Base-by-base conservation (phyloP, 1,140 invertebrate genomes). In the Sweltsa coloradensis region DNA sequence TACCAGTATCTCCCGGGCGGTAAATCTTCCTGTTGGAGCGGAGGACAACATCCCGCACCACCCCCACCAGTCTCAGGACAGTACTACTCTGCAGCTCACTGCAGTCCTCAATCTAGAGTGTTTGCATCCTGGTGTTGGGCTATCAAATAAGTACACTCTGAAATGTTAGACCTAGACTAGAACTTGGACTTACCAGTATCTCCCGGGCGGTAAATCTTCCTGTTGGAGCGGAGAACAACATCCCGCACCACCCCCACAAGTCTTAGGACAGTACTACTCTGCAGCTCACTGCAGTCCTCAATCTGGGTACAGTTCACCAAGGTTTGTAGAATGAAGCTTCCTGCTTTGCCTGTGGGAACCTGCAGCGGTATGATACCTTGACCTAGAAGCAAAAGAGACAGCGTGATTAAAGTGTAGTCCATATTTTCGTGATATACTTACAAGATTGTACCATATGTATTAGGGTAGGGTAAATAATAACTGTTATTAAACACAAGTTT, bases 31-130 rank as follows among this genome's bases (percentile, higher is more conserved):
- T 66, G 14, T 71, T 70, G 0, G 75, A 74, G 34, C 74, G 54
- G 9, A 78, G 69, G 43, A 79, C 72, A 5, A 79, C 74, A 51
- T 78, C 75, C 7, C 76, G 62, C 1, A 78, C 74, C 0, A 73
- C 68, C 14, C 75, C 74, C 18, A 76, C 65, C 1, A 79, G 59
- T 29, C 67, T 60, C 52, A 78, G 68, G 41, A 70, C 62, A 21
- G 74, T 73, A 45, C 70, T 68, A 50, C 71, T 74, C 53, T 69
- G 70, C 5, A 73, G 62, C 6, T 67, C 66, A 44, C 73, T 74
- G 37, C 50, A 51, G 13, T 69, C 61, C 5, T 65, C 65, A 21
- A 63, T 65, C 1, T 63, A n/a, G n/a, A n/a, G n/a, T n/a, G n/a
- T n/a, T n/a, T n/a, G n/a, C n/a, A n/a, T n/a, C n/a, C n/a, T n/a